Evolutionary conservation across 2,888 invertebrate species (phyloP).

Genomic region (Thyatira batis): DNA sequence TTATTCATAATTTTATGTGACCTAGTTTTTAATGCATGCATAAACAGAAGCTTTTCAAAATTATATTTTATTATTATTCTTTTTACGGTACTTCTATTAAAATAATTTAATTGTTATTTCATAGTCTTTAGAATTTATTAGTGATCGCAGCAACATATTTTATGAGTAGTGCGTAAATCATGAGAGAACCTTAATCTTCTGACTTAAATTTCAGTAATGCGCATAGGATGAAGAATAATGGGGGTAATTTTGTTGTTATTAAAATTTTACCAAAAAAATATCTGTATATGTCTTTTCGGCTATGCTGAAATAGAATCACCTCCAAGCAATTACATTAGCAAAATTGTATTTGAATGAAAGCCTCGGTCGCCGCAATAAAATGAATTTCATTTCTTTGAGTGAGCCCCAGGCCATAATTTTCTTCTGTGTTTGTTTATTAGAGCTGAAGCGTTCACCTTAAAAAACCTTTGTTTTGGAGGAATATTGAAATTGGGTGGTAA

Average conservation of each 20-base stretch:
- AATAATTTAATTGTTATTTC: no score
- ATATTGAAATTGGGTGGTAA: neutral
- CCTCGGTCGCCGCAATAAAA: constrained; percentile 62
- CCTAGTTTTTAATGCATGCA: no score
- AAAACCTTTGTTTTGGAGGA: neutral
- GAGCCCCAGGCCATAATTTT: constrained; percentile 44
- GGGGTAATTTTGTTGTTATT: constrained; percentile 6
- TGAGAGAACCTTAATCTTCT: constrained; percentile 29
- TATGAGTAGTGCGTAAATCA: constrained; percentile 19
- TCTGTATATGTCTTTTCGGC: constrained; percentile 14
- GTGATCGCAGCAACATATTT: neutral
- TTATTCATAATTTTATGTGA: no score
- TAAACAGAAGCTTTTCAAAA: no score
- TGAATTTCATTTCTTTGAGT: constrained; percentile 68
- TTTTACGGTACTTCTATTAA: no score
- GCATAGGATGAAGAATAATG: constrained; percentile 21
- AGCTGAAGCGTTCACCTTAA: constrained; percentile 24
- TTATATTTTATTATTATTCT: no score
- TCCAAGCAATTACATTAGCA: constrained; percentile 67
- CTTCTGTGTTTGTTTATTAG: constrained; percentile 45
- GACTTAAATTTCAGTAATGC: constrained; percentile 26
- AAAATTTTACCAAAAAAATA: constrained; percentile 12
- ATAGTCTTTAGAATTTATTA: neutral
- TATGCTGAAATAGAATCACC: constrained; percentile 52
- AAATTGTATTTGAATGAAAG: constrained; percentile 68